phyloP scores from a whole-genome alignment of 2,113 vertebrate genomes.

The Oriolus oriolus region DNA sequence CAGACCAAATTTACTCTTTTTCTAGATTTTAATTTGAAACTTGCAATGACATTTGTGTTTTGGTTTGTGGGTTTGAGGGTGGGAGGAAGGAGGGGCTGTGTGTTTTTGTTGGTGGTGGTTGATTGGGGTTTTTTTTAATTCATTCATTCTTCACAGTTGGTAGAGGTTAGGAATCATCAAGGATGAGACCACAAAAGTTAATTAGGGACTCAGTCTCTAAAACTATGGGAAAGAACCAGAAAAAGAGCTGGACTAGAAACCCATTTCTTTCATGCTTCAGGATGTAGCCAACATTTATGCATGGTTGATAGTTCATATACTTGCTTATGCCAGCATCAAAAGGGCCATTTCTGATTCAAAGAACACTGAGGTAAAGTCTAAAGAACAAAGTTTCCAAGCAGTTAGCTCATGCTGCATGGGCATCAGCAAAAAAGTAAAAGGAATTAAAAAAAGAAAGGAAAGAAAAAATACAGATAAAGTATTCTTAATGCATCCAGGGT shows the following conservation, averaged over 20 bases:
- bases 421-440: not conserved
- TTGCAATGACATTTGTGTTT: not conserved
- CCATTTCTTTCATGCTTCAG: not conserved
- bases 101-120: not conserved
- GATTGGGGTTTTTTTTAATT: not conserved
- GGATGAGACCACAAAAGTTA: not conserved
- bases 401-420: not conserved
- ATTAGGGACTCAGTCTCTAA: not conserved
- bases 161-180: not conserved
- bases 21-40: not conserved
- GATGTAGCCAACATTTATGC: not conserved
- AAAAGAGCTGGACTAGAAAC: not conserved
- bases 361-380: not conserved
- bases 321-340: not conserved
- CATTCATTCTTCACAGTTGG: not conserved
- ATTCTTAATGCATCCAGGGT: constrained; percentile 51
- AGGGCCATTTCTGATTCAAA: not conserved
- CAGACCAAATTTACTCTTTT: not conserved
- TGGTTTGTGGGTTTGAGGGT: fast-evolving
- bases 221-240: not conserved
- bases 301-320: not conserved
- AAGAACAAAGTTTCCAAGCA: not conserved
- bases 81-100: too few relatives aligned
- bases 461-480: not conserved
- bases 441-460: not conserved